These are phyloP conservation scores for Penaeus chinensis DNA, from an alignment of 1,140 invertebrate species.

Conservation along the genomic window DNA sequence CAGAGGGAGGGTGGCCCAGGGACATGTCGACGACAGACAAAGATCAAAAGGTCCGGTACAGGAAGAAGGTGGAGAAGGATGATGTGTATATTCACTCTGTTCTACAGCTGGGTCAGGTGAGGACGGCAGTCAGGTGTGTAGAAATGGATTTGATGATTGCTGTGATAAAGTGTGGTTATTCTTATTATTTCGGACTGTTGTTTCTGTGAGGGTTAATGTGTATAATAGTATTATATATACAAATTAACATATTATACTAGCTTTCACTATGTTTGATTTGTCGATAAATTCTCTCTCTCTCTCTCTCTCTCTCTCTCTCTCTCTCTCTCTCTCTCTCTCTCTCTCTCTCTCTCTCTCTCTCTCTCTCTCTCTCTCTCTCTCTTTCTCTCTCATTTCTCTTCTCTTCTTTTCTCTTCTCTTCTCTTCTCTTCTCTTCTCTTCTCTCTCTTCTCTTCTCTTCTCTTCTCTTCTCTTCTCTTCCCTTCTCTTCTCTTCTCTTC, in stretches of 20 bases:
- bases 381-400: too few relatives aligned
- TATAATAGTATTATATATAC: too few relatives aligned
- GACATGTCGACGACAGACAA: conserved; percentile 90
- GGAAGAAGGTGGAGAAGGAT: conserved; percentile 96
- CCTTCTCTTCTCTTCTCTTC: background rate
- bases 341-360: too few relatives aligned
- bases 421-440: background rate
- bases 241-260: too few relatives aligned
- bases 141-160: background rate
- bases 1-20: conserved; percentile 97
- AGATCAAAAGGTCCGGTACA: conserved; percentile 88
- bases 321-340: too few relatives aligned
- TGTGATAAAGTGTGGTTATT: background rate
- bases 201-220: too few relatives aligned
- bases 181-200: too few relatives aligned
- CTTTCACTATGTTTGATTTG: too few relatives aligned
- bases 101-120: conserved; percentile 76
- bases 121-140: background rate
- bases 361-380: too few relatives aligned
- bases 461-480: background rate
- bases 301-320: too few relatives aligned
- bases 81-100: conserved; percentile 90
- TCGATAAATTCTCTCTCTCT: too few relatives aligned
- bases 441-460: background rate
- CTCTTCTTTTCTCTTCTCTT: too few relatives aligned